Percentiles rank a stretch among this genome's conserved stretches.
These are phyloP conservation scores for Heliconius sara DNA, from an alignment of 2,888 invertebrate genomes.

Conservation along the genomic window DNA sequence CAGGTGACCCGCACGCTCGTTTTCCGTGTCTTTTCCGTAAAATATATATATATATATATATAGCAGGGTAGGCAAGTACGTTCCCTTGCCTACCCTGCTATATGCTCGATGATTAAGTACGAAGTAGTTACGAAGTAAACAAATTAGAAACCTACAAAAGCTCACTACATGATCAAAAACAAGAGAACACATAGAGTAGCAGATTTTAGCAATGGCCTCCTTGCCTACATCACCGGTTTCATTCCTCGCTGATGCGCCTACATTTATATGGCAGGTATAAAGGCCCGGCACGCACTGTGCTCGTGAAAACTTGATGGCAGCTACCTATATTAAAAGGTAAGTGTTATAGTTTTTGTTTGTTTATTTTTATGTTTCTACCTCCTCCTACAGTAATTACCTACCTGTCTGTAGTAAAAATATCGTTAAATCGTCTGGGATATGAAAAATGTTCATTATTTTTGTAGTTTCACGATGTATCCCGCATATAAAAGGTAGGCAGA, in stretches of 20 bases:
- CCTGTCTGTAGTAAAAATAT: neutral
- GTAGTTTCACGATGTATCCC: neutral
- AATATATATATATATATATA: too few relatives aligned
- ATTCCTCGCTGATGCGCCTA: slow-evolving; percentile 49
- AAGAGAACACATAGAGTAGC: neutral
- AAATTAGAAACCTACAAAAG: neutral
- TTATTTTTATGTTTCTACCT: slow-evolving; percentile 20
- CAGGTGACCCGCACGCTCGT: too few relatives aligned
- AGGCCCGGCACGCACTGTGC: slow-evolving; percentile 49
- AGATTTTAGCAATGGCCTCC: neutral
- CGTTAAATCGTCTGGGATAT: neutral
- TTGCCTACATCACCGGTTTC: neutral
- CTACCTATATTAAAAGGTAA: slow-evolving; percentile 39
- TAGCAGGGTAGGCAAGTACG: too few relatives aligned
- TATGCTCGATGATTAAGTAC: too few relatives aligned
- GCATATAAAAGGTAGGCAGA: neutral
- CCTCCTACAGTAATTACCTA: slow-evolving; percentile 1
- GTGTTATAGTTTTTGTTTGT: slow-evolving; percentile 28
- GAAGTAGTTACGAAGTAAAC: too few relatives aligned
- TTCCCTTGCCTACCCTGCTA: too few relatives aligned
- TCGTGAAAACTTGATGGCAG: slow-evolving; percentile 48
- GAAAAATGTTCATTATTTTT: neutral
- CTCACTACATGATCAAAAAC: neutral
- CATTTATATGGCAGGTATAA: slow-evolving; percentile 51
- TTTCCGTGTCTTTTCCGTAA: too few relatives aligned